Evolutionary conservation across 1,140 invertebrate species (phyloP), one percentile per base, ranked within the genome.

Genomic region (Eufriesea mexicana): DNA sequence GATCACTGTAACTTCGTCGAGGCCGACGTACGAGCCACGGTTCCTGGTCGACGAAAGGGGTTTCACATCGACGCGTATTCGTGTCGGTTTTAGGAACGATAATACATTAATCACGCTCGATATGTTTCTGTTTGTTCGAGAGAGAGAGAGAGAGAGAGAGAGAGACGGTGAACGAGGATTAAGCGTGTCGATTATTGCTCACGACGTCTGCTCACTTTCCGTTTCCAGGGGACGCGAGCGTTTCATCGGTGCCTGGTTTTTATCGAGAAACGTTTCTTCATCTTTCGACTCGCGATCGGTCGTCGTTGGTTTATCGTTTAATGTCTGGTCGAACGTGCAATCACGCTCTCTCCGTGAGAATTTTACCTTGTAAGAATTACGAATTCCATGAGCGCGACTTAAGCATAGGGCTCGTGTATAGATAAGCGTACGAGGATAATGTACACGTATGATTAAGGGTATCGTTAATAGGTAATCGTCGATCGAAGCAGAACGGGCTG

Each of bases 121-220:
- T 88, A 82, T 78, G 25, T 88, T 88, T 86, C 84, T 86, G 86
- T 89, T 89, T 85, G 75, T 66, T 77, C 59, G 42, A 35, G 25
- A 55, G 23, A 42, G 25, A 51, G 16, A 35, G 35, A 42, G 25
- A 51, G 16, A 35, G 35, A 42, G 25, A 55, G 23, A 42, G 25
- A 51, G 16, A 35, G 35, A 42, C 5, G 62, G n/a, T n/a, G 16
- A 57, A 23, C 28, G 51, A 51, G 35, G 6, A 35, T 8, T 7
- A 47, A 66, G 8, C 47, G 74, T 16, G 45, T 68, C 35, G 54
- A 73, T 73, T 25, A 57, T 71, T 84, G 35, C 49, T 75, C 73
- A 35, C 57, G 23, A 20, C 62, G 18, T 49, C 55, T n/a, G 54
- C 23, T 73, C 54, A 20, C 42, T 51, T 20, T 45, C 2, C 20